Evolutionary conservation across 2,888 invertebrate species (phyloP), one percentile per base, ranked within the genome.

Genomic region (Hartigia nigra): DNA sequence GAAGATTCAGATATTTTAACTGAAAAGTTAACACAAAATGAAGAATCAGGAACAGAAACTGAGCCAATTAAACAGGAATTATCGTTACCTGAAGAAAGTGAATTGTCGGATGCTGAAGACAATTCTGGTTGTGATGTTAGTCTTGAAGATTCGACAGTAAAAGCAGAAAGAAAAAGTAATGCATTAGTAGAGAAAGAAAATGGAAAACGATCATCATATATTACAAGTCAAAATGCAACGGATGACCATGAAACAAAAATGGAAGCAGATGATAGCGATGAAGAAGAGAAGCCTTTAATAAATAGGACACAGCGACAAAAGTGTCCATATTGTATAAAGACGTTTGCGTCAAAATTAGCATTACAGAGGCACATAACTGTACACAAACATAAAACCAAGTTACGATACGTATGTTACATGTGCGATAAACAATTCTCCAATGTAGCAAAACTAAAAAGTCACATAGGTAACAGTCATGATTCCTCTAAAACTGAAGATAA

Each of bases 271-370:
- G 81, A 82, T 35, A 84, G 82, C 31, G 84, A 89, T 31, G 88
- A 89, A 34, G 89, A 88, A 37, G 89, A 90, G 74, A 90, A 86
- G 75, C 87, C 90, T 14, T 78, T 88, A 34, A 88, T 88, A 81
- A 80, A 81, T 2, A 83, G 89, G 81, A 88, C 88, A 9, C 83
- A 81, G 70, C 84, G 88, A 77, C 82, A 86, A 70, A 89, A 87
- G 70, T 89, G 90, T 82, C 77, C 81, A 4, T 84, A 88, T 31
- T 90, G 90, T 77, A 86, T 88, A 39, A 89, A 88, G 78, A 86
- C 87, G 11, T 90, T 90, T 77, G 81, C 83, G 5, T 87, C 87
- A 12, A 84, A 85, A 75, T 74, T 83, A 0, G 85, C 87, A 3
- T 80, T 90, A 31, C 86, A 88, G 23, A 85, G 87, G 78, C 90